A percentile compares a stretch with the other conserved stretches of the same genome.
phyloP scores from a whole-genome alignment of 2,888 invertebrate species.

The Nymphalis polychloros region DNA sequence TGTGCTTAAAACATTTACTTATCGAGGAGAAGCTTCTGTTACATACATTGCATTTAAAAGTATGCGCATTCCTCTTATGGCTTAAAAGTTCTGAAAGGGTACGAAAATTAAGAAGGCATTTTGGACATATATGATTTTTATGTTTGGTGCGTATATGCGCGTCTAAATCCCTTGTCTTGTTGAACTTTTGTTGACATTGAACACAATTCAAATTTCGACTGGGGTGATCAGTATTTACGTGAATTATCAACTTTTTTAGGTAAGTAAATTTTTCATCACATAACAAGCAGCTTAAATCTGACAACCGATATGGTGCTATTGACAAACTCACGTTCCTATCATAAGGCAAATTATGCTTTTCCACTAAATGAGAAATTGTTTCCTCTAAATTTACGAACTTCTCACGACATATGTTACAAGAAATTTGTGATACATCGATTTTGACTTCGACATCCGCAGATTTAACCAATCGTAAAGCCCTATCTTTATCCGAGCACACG shows the following conservation, averaged over 20 bases:
- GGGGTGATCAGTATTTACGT: conserved; percentile 60
- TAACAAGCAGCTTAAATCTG: conserved; percentile 56
- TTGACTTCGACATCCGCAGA: conserved; percentile 62
- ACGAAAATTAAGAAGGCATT: conserved; percentile 51
- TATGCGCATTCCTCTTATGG: conserved; percentile 56
- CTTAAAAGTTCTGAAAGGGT: conserved; percentile 48
- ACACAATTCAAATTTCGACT: conserved; percentile 60
- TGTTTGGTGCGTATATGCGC: conserved; percentile 60
- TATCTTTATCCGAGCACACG: conserved; percentile 54
- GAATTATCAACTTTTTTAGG: conserved; percentile 59
- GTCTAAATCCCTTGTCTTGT: conserved; percentile 61
- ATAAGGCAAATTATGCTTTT: conserved; percentile 58
- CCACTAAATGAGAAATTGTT: conserved; percentile 61
- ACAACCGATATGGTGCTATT: conserved; percentile 58
- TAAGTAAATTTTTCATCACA: conserved; percentile 61
- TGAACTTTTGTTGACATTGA: conserved; percentile 60
- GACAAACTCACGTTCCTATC: conserved; percentile 57
- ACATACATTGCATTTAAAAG: conserved; percentile 59
- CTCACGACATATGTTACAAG: conserved; percentile 62
- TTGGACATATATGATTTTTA: conserved; percentile 42
- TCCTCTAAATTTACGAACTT: conserved; percentile 53
- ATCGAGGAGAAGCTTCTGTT: conserved; percentile 54
- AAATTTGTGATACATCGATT: conserved; percentile 65
- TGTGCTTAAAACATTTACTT: conserved; percentile 53
- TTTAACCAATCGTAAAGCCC: conserved; percentile 57